phyloP scores from a whole-genome alignment of 2,797 vertebrate species.

The Rhadinocentrus ornatus region DNA sequence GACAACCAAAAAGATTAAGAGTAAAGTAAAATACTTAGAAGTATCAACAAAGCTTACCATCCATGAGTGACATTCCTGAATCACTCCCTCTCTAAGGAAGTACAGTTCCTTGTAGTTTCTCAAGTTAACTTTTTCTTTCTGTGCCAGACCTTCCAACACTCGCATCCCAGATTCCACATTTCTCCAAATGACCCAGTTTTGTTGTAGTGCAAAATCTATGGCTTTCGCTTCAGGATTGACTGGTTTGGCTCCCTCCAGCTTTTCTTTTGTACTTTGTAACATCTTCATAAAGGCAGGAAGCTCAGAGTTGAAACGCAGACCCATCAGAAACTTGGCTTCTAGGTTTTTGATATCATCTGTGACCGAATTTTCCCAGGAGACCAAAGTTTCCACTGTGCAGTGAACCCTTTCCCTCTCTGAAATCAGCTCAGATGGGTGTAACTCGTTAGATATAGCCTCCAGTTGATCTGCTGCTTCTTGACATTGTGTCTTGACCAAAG shows the following conservation, averaged over 20 bases:
- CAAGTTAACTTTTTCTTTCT: constrained; percentile 49
- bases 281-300: constrained; percentile 56
- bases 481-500: constrained; percentile 76
- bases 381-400: constrained; percentile 56
- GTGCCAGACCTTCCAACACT: constrained; percentile 73
- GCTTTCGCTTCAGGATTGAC: constrained; percentile 77
- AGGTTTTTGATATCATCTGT: constrained; percentile 65
- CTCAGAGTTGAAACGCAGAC: constrained; percentile 54
- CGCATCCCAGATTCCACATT: constrained; percentile 80
- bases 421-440: constrained; percentile 69
- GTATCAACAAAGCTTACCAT: constrained; percentile 79
- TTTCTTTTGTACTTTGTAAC: constrained; percentile 53
- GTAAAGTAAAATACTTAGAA: background rate
- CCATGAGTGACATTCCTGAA: constrained; percentile 73
- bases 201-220: constrained; percentile 79
- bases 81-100: constrained; percentile 69
- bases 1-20: background rate
- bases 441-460: constrained; percentile 71
- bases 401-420: constrained; percentile 72
- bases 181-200: constrained; percentile 82
- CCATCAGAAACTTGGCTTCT: constrained; percentile 63
- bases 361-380: constrained; percentile 70
- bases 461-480: constrained; percentile 77
- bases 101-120: constrained; percentile 65
- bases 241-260: constrained; percentile 74